These are phyloP conservation scores for Myotis yumanensis DNA, from an alignment of 2,113 vertebrate species.

Conservation along the genomic window DNA sequence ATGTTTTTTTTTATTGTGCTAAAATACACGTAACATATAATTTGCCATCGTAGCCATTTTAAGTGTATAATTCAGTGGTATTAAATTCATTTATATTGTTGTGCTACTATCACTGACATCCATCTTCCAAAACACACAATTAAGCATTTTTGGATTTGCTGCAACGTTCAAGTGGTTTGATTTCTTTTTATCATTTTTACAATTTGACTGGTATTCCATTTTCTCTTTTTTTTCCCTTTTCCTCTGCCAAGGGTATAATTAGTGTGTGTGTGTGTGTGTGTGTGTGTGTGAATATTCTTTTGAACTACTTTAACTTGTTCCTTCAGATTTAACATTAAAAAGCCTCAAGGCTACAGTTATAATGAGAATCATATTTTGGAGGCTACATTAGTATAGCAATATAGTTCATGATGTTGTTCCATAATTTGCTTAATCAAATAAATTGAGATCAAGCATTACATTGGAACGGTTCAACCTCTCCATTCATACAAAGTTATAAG, in stretches of 20 bases:
- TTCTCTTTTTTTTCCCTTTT: background rate
- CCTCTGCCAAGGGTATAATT: background rate
- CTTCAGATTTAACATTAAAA: background rate
- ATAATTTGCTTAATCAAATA: slow-evolving; percentile 46
- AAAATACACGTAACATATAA: background rate
- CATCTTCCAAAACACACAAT: background rate
- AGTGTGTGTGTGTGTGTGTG: background rate
- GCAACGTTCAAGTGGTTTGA: background rate
- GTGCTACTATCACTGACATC: background rate
- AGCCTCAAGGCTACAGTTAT: slow-evolving; percentile 15
- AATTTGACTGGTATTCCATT: background rate
- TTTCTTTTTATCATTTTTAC: background rate
- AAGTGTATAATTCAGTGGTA: background rate
- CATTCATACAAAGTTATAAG: slow-evolving; percentile 41
- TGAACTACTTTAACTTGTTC: slow-evolving; percentile 5
- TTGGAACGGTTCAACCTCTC: background rate
- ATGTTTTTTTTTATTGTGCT: background rate
- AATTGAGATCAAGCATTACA: slow-evolving; percentile 32
- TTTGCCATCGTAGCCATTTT: background rate
- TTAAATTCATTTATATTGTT: background rate
- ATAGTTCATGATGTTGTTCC: slow-evolving; percentile 28
- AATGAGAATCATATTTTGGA: slow-evolving; percentile 31
- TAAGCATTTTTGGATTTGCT: background rate
- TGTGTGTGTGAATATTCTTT: background rate
- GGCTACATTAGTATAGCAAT: background rate